Evolutionary conservation across 1,140 invertebrate species (phyloP).

Genomic region (Pararge aegeria): DNA sequence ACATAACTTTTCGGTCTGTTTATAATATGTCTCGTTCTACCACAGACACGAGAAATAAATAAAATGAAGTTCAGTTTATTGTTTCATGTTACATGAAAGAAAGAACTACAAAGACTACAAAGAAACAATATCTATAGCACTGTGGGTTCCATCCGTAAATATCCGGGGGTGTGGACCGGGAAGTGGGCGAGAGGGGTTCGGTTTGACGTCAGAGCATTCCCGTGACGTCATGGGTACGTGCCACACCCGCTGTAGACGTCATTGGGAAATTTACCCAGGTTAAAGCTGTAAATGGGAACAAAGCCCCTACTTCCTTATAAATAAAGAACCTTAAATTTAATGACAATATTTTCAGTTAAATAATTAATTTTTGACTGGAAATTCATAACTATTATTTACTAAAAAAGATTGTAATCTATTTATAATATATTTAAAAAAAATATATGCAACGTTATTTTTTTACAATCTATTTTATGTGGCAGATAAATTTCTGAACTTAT

Average conservation of each 20-base stretch:
- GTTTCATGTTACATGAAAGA: too few species aligned
- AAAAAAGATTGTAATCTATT: too few species aligned
- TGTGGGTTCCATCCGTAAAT: constrained; percentile 53
- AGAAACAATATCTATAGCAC: constrained; percentile 70
- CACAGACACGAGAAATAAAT: too few species aligned
- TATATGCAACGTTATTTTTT: too few species aligned
- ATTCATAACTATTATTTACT: too few species aligned
- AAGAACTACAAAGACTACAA: constrained; percentile 40
- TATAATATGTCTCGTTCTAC: too few species aligned
- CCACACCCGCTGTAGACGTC: constrained; percentile 77
- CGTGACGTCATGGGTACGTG: constrained; percentile 69
- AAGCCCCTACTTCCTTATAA: not conserved
- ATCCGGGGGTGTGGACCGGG: constrained; percentile 33
- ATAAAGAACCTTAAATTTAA: not conserved
- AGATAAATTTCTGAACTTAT: not conserved
- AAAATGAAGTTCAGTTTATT: too few species aligned
- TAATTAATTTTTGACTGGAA: too few species aligned
- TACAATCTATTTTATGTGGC: not conserved
- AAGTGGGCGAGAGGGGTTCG: constrained; percentile 32
- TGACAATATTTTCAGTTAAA: too few species aligned
- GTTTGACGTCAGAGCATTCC: constrained; percentile 73
- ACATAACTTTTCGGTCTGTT: too few species aligned
- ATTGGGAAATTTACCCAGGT: constrained; percentile 32
- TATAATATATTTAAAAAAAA: too few species aligned
- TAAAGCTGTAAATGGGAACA: not conserved